phyloP scores from a whole-genome alignment of 2,113 vertebrate species.

The Brachypodius melanocephalos region DNA sequence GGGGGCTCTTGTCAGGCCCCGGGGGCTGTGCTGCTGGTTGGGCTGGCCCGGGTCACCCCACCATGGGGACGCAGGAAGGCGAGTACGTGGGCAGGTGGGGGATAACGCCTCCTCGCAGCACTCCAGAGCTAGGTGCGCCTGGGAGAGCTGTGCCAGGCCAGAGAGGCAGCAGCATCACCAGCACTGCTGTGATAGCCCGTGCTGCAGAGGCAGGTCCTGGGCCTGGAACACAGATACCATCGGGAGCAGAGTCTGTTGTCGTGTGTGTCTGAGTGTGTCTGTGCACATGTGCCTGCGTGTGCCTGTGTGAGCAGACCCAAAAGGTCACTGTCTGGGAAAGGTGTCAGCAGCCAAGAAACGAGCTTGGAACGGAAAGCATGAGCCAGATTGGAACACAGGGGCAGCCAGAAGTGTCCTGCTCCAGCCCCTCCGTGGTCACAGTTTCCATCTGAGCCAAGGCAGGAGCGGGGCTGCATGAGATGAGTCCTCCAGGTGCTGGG shows the following conservation, averaged over 20 bases:
- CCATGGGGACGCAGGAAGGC: background rate
- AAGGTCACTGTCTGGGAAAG: background rate
- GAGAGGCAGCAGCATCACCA: accelerated
- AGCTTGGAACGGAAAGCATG: background rate
- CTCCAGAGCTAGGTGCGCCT: background rate
- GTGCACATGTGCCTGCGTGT: background rate
- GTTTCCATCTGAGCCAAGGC: background rate
- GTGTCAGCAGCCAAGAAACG: conserved; percentile 1
- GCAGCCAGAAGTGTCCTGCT: background rate
- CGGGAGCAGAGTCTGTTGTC: background rate
- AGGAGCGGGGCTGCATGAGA: accelerated
- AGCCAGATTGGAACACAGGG: background rate
- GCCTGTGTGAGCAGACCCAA: accelerated
- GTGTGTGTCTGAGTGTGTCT: no score
- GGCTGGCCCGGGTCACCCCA: background rate
- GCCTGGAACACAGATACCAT: accelerated
- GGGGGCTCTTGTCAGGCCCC: background rate
- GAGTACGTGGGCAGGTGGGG: accelerated
- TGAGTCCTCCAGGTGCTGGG: background rate
- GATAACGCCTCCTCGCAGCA: background rate
- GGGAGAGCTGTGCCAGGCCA: accelerated
- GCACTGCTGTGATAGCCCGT: accelerated
- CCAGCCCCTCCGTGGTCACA: background rate
- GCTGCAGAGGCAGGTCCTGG: background rate
- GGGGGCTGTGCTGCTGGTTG: accelerated